Conservation (phyloP, 1,140 invertebrate species). For the Tachypleus tridentatus region DNA sequence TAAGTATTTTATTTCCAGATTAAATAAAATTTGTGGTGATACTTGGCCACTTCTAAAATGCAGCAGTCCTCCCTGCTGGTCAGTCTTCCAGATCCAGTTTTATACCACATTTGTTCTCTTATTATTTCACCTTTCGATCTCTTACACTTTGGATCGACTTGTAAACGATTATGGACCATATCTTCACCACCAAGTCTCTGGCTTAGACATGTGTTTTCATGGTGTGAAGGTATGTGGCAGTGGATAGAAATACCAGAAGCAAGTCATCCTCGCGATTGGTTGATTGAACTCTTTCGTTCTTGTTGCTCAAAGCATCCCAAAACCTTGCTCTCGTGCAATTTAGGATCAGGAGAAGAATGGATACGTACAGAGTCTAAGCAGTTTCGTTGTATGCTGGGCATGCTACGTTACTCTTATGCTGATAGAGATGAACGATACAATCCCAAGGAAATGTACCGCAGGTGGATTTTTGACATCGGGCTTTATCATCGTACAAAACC, state of each 20-base stretch:
- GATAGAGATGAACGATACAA: slow-evolving; percentile 7
- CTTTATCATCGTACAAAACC: slow-evolving; percentile 5
- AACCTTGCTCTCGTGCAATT: slow-evolving; percentile 2
- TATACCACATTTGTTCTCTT: slow-evolving; percentile 14
- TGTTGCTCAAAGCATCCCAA: not conserved
- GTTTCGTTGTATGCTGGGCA: slow-evolving; percentile 10
- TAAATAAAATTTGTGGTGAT: too few species aligned
- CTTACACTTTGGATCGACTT: slow-evolving; percentile 16
- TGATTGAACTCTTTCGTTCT: slow-evolving; percentile 6
- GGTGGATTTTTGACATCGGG: slow-evolving; percentile 17
- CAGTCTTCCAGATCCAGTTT: slow-evolving; percentile 12
- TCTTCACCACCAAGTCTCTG: slow-evolving; percentile 7
- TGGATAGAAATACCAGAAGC: slow-evolving; percentile 1
- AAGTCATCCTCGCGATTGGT: slow-evolving; percentile 10
- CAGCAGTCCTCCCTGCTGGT: too few species aligned
- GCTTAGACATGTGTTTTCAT: slow-evolving; percentile 8
- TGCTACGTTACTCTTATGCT: slow-evolving; percentile 7
- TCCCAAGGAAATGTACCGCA: slow-evolving; percentile 9
- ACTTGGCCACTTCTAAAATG: too few species aligned
- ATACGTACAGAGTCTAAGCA: slow-evolving; percentile 5
- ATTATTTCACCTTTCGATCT: slow-evolving; percentile 14
- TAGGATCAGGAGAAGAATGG: slow-evolving; percentile 13
- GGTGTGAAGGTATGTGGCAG: slow-evolving; percentile 12
- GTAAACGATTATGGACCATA: slow-evolving; percentile 7
- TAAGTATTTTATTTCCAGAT: too few species aligned